Evolutionary conservation across 2,113 vertebrate species (phyloP), one percentile per base, ranked within the genome.

Genomic region (Stigmatopora nigra): DNA sequence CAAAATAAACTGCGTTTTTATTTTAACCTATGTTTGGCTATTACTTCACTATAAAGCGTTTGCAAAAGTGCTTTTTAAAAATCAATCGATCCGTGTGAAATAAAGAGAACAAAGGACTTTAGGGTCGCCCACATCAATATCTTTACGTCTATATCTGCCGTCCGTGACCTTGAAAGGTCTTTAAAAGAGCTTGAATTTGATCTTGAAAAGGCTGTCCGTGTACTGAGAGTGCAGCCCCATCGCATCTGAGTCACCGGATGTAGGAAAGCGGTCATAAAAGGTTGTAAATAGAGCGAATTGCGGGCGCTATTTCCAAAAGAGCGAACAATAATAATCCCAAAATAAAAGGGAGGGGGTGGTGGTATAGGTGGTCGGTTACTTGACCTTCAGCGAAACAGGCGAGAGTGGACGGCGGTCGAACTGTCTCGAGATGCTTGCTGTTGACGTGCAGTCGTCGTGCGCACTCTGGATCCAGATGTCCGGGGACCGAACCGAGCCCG

Each of bases 341-440:
- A 41, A 38, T 60, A 68, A 58, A 38, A 55, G 53, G 13, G 22
- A 22, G 25, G 25, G 25, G 25, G 25, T 31, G 25, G 3, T 31
- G 25, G 25, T 31, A 3, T 31, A 31, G 25, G 25, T 31, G 25
- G 25, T 31, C 25, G 25, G 25, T 3, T 73, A 74, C 85, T 77
- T 94, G 57, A 97, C 94, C 95, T 89, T 95, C 92, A 83, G 89
- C 86, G 86, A 92, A 91, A 65, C 92, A 93, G 61, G 92, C 87
- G 84, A 90, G 84, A 76, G 85, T 89, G 63, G 92, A 83, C 59
- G 92, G 72, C 25, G 90, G 84, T 72, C 92, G 93, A 82, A 89
- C 80, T 82, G 91, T 91, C 87, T 91, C 91, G 86, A 91, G 87
- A 77, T 88, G 89, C 83, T 94, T 94, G 85, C 85, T 89, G 75